Base-by-base conservation (phyloP, 2,797 vertebrate species). In the Hozukius guyotensis region DNA sequence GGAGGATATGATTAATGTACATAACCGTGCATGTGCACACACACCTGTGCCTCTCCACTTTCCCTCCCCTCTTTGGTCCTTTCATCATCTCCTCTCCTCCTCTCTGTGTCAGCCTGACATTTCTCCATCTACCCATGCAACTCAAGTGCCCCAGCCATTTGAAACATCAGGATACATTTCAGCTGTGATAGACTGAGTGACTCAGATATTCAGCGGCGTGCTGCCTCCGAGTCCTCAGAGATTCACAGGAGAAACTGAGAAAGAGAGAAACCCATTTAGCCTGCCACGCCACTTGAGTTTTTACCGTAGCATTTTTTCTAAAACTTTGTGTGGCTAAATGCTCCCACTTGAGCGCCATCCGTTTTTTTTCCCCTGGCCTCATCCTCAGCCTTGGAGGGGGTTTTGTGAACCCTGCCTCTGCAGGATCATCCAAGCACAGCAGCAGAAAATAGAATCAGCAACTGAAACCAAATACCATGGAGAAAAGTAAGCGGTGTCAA, bases 161-260 rank as follows among this genome's bases (percentile, higher is more conserved):
- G 82, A 91, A 91, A 89, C 88, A 91, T 85, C 71, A 65, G 90
- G 93, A 89, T 94, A 80, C 75, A 91, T 95, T 94, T 94, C 90
- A 92, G 84, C 84, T 60, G 77, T 71, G 86, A 87, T 87, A 88
- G 88, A 82, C 90, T 46, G 86, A 91, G 88, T 89, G 89, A 84
- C 86, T 93, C 84, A 90, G 86, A 87, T 82, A 89, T 90, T 90
- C 91, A 90, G 88, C 78, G 1, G 38, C 8, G 36, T 75, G 83
- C 91, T 85, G 90, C 90, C 83, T 78, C 78, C 64, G 75, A 84
- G 88, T 92, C 93, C 93, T 92, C 87, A 46, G 93, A 94, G 92
- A 92, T 75, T 91, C 85, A 65, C 80, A 59, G 71, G 63, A 89
- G 93, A 90, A 87, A 91, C 82, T 25, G 88, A 92, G 90, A 92